Base-by-base conservation (phyloP, 2,797 vertebrate genomes). In the Pantherophis alleghaniensis region DNA sequence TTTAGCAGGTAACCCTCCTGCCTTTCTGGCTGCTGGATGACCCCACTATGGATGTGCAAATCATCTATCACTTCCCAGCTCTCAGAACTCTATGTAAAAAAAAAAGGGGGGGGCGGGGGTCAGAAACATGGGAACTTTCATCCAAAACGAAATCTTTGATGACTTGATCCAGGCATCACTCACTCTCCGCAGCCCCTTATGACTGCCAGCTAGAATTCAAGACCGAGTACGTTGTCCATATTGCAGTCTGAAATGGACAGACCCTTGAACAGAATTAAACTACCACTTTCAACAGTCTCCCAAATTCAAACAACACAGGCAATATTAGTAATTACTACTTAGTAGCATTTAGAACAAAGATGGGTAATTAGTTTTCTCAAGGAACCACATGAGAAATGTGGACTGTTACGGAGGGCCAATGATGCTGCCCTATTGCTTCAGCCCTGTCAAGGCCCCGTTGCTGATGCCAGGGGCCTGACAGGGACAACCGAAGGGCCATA, bases 51-150 rank as follows among this genome's bases (percentile, higher is more conserved):
- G 0, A 55, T 42, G 22, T 95, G 97, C 0, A 97, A 95, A 91
- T 99, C 99, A 5, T 99, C 98, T 88, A 99, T 97, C 95, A 99
- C 98, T 95, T 99, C 99, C 99, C 99, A 99, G 96, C 98, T 98
- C 97, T 99, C 99, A 0, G 98, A 98, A 86, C 98, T 98, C 99
- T 99, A 57, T 11, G 12, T n/a, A 7, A 61, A 28, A 32, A 47
- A 47, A 47, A 66, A 26, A 13, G 4, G 4, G 37, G 14, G 13
- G 55, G 12, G 2, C 0, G 12, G 12, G 37, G 1, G 2, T 66
- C 16, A 74, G 37, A 18, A 69, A 14, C 7, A 55, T 4, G 24
- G 56, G 16, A 12, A 28, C 22, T 42, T 91, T 79, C 22, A 56
- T 24, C 59, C n/a, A 61, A 53, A 28, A 32, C 0, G 60, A 51